Base-by-base conservation (phyloP, 2,113 vertebrate genomes). In the Gallinago jamesoni region DNA sequence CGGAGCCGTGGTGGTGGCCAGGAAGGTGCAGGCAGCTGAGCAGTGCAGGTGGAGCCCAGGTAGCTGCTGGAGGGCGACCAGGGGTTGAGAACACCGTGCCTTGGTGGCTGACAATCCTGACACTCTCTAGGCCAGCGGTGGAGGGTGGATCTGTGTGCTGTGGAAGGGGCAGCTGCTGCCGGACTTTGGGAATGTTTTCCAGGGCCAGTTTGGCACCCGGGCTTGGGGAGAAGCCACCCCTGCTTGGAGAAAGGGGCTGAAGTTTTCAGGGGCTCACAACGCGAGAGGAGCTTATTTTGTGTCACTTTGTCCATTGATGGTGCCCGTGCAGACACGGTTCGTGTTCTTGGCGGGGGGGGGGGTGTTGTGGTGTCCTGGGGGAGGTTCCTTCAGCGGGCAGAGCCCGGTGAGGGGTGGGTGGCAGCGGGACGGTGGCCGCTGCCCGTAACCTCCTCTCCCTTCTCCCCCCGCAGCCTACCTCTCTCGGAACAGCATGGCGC, bases 401-500 rank as follows among this genome's bases (percentile, higher is more conserved):
- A 47, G 41, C 48, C 31, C 0, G 1, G 24, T 10, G 56, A 21
- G 18, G 1, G 10, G 27, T 7, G n/a, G 39, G 28, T 19, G 53
- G 28, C 13, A 35, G 28, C 2, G 2, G 62, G 43, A 12, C 5
- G 1, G 1, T 1, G 4, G 33, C 20, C 11, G 41, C 59, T 33
- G n/a, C 1, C 14, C 27, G 48, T 87, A 20, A 95, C 33, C 24
- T 10, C 2, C 11, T 47, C 33, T 72, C 43, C 19, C 63, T 25
- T 12, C 13, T 10, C 24, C 48, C 33, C 33, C 39, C 3, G 1
- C 90, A 96, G 97, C 92, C 11, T 97, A 95, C 62, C 72, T 96
- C 23, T 78, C 59, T 1, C 55, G 2, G 64, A 70, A 52, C 87
- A 93, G 87, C 96, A 99, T 99, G 99, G 99, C 99, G 5, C 98